A percentile compares a stretch with the other conserved stretches of the same genome.
phyloP scores from a whole-genome alignment of 2,113 vertebrate genomes.

The Notechis scutatus region DNA sequence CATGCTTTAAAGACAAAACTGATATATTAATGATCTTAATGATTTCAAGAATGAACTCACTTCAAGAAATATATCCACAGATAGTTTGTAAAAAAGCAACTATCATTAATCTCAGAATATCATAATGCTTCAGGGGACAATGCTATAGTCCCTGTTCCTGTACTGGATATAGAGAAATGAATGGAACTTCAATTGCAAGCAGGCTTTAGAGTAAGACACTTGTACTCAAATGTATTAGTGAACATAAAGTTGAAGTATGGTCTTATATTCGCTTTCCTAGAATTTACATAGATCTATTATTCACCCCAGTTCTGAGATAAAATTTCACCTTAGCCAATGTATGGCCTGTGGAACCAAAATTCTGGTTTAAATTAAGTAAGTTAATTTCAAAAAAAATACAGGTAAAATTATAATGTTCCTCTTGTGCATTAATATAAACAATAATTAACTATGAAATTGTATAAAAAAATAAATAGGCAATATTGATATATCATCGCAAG shows the following conservation, averaged over 20 bases:
- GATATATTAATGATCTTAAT: conserved; percentile 21
- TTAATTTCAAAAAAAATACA: neutral
- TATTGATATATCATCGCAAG: neutral
- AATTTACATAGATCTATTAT: neutral
- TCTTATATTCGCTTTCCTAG: neutral
- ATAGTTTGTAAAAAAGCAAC: conserved; percentile 13
- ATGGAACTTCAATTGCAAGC: neutral
- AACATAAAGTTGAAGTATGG: neutral
- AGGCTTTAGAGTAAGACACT: neutral
- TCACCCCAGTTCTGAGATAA: neutral
- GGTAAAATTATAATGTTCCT: neutral
- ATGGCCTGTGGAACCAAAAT: neutral
- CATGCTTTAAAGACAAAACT: conserved; percentile 37
- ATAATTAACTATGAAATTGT: neutral
- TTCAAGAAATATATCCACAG: conserved; percentile 41
- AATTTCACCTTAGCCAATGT: neutral
- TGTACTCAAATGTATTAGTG: neutral
- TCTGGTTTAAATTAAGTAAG: neutral
- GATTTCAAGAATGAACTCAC: conserved; percentile 31
- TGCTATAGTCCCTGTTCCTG: neutral
- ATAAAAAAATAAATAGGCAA: neutral
- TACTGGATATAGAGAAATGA: neutral
- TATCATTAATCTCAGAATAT: conserved; percentile 31
- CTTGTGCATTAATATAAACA: neutral
- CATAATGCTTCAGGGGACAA: conserved; percentile 1